Percentiles rank a stretch among this genome's conserved stretches.
Evolutionary conservation across 2,113 vertebrate genomes (phyloP).

Genomic region (Montifringilla adamsi): DNA sequence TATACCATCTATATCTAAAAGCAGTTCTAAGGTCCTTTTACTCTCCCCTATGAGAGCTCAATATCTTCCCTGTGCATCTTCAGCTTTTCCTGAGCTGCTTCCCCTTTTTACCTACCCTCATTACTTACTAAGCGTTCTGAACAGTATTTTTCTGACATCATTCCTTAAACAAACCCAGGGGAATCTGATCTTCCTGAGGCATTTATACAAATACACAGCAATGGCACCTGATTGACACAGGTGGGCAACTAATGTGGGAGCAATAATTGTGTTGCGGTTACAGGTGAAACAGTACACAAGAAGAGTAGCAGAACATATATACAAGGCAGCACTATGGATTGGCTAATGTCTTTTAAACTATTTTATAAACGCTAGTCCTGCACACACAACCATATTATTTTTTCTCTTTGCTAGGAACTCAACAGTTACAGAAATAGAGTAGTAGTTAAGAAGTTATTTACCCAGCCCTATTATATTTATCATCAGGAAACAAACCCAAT

Average conservation of each 20-base stretch:
- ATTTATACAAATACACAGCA: neutral
- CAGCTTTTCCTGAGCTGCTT: neutral
- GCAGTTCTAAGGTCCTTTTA: neutral
- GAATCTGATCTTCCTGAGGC: neutral
- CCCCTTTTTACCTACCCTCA: neutral
- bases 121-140: neutral
- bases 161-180: neutral
- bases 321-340: neutral
- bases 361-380: neutral
- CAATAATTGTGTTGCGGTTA: neutral
- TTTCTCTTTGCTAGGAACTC: neutral
- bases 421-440: neutral
- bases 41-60: neutral
- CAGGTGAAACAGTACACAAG: neutral
- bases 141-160: neutral
- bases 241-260: neutral
- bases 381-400: neutral
- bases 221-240: neutral
- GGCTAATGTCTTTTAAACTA: neutral
- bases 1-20: neutral
- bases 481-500: neutral
- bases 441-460: neutral
- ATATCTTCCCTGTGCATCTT: neutral
- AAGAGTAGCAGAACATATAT: neutral
- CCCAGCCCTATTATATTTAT: neutral